Base-by-base conservation (phyloP, 2,888 invertebrate species). In the Crepidodera aurea region DNA sequence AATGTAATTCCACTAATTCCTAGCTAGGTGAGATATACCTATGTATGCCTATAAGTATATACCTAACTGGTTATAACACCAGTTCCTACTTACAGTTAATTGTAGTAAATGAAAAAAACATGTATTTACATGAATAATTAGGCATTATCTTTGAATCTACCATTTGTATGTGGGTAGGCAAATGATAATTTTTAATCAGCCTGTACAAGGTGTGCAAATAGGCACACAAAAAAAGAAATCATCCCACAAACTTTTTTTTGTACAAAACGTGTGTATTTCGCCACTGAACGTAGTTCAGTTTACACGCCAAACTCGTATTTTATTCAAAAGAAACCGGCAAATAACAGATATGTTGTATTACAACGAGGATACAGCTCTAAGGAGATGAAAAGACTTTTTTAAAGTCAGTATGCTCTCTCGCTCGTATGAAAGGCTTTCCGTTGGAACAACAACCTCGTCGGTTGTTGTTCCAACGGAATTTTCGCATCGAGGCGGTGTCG, bases 321-420 rank as follows among this genome's bases (percentile, higher is more conserved):
- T 73, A 73, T 74, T 71, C 69, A 75, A 73, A 74, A 73, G 74
- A 75, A 73, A 73, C 74, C 76, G 76, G 77, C 77, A 75, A 77
- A 78, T 79, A 78, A 78, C 77, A 77, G 77, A 78, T 78, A 78
- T 74, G 78, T 78, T 78, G 78, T 79, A 79, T 77, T 79, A 79
- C 79, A 78, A 75, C 74, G 73, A 73, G 75, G 71, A 77, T 76
- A 77, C 72, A 72, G 73, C 70, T 68, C 68, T 62, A 62, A 69
- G 68, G 68, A 72, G 78, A 79, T 78, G 78, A 78, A 78, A 78
- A 78, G 77, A 76, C 73, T 77, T 78, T 78, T 78, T 79, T 76
- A 73, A 77, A 75, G 78, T 78, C 77, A 73, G 71, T 72, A 72
- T 73, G 69, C 71, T 71, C 70, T 64, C 70, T 66, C 65, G 65